A percentile compares a stretch with the other conserved stretches of the same genome.
Conservation (phyloP, 2,888 invertebrate species). For the Deladenus siricidicola region DNA sequence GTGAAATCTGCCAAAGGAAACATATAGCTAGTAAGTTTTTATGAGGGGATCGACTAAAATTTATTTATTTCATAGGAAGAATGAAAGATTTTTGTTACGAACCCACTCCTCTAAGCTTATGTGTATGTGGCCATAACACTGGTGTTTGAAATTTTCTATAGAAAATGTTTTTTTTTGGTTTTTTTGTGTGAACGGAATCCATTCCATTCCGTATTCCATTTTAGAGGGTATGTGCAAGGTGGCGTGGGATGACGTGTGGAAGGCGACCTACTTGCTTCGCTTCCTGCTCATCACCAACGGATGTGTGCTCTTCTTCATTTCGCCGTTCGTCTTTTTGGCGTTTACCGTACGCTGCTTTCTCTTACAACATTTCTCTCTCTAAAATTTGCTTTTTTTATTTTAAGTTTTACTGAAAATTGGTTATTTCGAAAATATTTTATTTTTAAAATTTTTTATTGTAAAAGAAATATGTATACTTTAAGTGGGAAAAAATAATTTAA, state of each 20-base stretch:
- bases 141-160: no score
- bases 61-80: no score
- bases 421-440: neutral
- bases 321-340: slow-evolving; percentile 1
- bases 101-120: no score
- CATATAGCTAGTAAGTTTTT: no score
- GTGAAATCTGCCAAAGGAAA: no score
- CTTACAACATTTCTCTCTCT: neutral
- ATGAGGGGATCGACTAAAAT: no score
- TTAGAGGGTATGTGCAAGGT: slow-evolving; percentile 13
- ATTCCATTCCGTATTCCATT: no score
- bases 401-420: neutral
- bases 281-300: slow-evolving; percentile 9
- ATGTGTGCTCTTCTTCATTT: neutral
- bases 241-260: slow-evolving; percentile 12
- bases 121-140: no score
- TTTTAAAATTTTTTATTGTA: neutral
- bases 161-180: no score
- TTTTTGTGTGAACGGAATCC: no score
- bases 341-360: slow-evolving; percentile 1
- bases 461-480: neutral
- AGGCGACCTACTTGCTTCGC: slow-evolving; percentile 10
- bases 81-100: no score
- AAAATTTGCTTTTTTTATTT: neutral
- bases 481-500: no score